Conservation (phyloP, 2,888 invertebrate genomes). For the Orthosia cruda region DNA sequence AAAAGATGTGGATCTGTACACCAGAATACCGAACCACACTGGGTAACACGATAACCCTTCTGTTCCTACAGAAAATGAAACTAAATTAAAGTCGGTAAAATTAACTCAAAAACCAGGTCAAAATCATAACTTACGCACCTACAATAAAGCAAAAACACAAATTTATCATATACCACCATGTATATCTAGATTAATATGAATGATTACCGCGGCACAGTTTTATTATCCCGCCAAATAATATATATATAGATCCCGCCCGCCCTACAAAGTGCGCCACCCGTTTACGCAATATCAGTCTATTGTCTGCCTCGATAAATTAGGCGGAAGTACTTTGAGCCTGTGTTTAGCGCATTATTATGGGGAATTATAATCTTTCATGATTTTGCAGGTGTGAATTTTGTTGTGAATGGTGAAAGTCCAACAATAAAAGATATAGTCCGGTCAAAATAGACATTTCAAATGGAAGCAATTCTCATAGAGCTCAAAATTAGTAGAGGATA, state of each 20-base stretch:
- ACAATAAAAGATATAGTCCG: neutral
- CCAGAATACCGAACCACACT: too few species aligned
- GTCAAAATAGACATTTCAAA: too few species aligned
- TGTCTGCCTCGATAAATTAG: slow-evolving; percentile 59
- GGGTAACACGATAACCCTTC: too few species aligned
- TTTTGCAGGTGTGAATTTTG: slow-evolving; percentile 17
- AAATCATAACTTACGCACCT: slow-evolving; percentile 16
- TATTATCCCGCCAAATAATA: slow-evolving; percentile 55
- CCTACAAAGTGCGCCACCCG: too few species aligned
- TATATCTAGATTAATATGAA: slow-evolving; percentile 56
- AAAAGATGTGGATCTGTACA: too few species aligned
- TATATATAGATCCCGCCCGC: too few species aligned
- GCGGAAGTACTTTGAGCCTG: slow-evolving; percentile 21
- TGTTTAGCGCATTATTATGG: slow-evolving; percentile 40
- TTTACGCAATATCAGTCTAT: slow-evolving; percentile 47
- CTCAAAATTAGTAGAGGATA: too few species aligned
- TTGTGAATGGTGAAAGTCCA: neutral
- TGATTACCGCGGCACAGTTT: slow-evolving; percentile 55
- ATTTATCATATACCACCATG: slow-evolving; percentile 33
- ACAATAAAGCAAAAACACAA: slow-evolving; percentile 33
- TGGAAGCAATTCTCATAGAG: too few species aligned
- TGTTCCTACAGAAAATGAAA: neutral
- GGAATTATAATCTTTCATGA: slow-evolving; percentile 9
- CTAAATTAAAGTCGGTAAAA: neutral
- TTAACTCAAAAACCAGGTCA: neutral